A percentile compares a stretch with the other conserved stretches of the same genome.
These are phyloP conservation scores for Baccha elongata DNA, from an alignment of 2,888 invertebrate genomes.

Conservation along the genomic window DNA sequence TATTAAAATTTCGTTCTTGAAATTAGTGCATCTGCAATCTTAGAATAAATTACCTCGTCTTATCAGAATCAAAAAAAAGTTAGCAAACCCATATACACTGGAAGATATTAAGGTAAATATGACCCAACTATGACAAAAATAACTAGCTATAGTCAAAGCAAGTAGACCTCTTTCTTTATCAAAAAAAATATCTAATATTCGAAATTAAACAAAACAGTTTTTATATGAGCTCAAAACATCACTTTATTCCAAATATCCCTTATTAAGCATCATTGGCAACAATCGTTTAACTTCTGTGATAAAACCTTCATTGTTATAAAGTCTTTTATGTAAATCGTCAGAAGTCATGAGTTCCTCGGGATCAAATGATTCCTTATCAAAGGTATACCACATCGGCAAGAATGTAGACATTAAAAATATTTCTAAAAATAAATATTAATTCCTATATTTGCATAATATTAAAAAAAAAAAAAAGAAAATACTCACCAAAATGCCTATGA, in stretches of 20 bases:
- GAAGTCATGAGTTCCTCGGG: background rate
- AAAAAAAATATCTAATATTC: no score
- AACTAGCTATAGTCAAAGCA: no score
- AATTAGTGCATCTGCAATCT: no score
- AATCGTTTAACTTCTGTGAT: background rate
- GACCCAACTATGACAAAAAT: no score
- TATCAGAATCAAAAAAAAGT: no score
- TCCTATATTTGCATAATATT: background rate
- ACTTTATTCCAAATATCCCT: slow-evolving; percentile 2
- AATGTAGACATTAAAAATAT: slow-evolving; percentile 74
- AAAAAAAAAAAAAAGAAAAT: background rate
- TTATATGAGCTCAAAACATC: background rate
- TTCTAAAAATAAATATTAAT: slow-evolving; percentile 64
- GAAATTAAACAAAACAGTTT: no score
- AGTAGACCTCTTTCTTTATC: no score
- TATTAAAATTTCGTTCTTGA: no score
- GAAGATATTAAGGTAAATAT: no score
- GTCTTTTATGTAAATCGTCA: background rate
- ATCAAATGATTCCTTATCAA: slow-evolving; percentile 4
- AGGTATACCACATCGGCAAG: slow-evolving; percentile 69
- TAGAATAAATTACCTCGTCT: no score
- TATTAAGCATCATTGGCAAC: background rate
- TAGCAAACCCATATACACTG: no score
- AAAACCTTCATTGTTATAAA: background rate
- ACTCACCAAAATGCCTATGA: slow-evolving; percentile 44